These are phyloP conservation scores for Chironomus riparius DNA, from an alignment of 2,888 invertebrate genomes.

Conservation along the genomic window DNA sequence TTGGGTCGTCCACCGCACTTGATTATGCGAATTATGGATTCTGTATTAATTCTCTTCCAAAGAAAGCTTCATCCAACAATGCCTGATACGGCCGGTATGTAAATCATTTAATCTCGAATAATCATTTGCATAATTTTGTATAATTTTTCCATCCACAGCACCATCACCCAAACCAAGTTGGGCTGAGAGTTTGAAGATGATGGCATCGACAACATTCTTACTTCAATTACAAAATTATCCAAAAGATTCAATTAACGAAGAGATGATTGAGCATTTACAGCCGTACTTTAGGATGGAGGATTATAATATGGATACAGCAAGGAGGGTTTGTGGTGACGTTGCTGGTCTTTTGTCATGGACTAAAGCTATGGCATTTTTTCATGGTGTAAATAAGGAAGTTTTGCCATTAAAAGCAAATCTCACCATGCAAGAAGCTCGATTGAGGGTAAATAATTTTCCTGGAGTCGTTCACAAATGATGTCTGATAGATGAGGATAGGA, in stretches of 20 bases:
- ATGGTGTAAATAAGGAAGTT: slow-evolving; percentile 93
- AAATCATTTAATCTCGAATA: too few species aligned
- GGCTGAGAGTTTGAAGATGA: slow-evolving; percentile 94
- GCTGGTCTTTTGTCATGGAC: slow-evolving; percentile 94
- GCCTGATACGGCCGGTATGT: slow-evolving; percentile 56
- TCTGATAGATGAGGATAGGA: too few species aligned
- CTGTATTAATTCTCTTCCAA: slow-evolving; percentile 87
- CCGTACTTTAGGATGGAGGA: slow-evolving; percentile 95
- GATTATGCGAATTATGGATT: slow-evolving; percentile 98
- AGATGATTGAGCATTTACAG: slow-evolving; percentile 86
- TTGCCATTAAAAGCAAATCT: slow-evolving; percentile 88
- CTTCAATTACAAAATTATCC: slow-evolving; percentile 89
- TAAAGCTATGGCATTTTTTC: slow-evolving; percentile 91
- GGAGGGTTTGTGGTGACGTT: slow-evolving; percentile 92
- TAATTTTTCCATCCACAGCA: slow-evolving; percentile 29
- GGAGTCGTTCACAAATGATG: too few species aligned
- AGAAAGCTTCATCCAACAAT: slow-evolving; percentile 73
- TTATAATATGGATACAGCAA: slow-evolving; percentile 79
- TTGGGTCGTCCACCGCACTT: slow-evolving; percentile 91
- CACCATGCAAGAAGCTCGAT: slow-evolving; percentile 77
- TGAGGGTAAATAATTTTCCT: slow-evolving; percentile 49
- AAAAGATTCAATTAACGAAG: slow-evolving; percentile 92
- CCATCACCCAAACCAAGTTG: slow-evolving; percentile 91
- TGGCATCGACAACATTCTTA: slow-evolving; percentile 90
- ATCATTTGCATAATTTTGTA: too few species aligned